Evolutionary conservation across 2,113 vertebrate species (phyloP).

Genomic region (Ctenodactylus gundi): DNA sequence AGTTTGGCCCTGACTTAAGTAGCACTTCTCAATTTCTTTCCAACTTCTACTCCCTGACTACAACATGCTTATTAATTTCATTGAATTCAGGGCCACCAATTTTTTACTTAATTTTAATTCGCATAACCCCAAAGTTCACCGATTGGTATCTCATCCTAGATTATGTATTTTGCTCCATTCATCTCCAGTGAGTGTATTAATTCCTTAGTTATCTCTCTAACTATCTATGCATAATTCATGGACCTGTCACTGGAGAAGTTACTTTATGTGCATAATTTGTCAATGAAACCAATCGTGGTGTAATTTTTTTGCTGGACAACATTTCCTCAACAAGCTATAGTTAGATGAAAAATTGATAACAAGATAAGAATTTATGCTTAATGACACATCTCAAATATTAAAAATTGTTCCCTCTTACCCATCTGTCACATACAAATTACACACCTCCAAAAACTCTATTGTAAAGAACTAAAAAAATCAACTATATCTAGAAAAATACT

Average conservation of each 20-base stretch:
- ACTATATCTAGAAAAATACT: background rate
- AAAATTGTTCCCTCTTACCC: slow-evolving; percentile 31
- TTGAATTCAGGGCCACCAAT: background rate
- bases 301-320: slow-evolving; percentile 15
- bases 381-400: slow-evolving; percentile 40
- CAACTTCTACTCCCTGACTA: background rate
- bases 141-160: background rate
- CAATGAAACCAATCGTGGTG: slow-evolving; percentile 46
- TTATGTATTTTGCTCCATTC: background rate
- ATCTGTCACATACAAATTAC: no score
- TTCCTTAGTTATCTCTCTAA: slow-evolving; percentile 23
- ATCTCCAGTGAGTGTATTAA: background rate
- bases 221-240: slow-evolving; percentile 56
- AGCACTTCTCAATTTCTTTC: background rate
- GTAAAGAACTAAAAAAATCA: background rate
- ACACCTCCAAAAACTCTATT: slow-evolving; percentile 2
- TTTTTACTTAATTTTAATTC: background rate
- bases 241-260: slow-evolving; percentile 35
- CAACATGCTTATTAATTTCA: background rate
- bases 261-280: slow-evolving; percentile 1
- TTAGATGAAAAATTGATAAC: slow-evolving; percentile 48
- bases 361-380: slow-evolving; percentile 26
- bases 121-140: background rate
- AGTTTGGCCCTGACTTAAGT: background rate
- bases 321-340: slow-evolving; percentile 55